Base-by-base conservation (phyloP, 1,140 invertebrate genomes). In the Anadara kagoshimensis region DNA sequence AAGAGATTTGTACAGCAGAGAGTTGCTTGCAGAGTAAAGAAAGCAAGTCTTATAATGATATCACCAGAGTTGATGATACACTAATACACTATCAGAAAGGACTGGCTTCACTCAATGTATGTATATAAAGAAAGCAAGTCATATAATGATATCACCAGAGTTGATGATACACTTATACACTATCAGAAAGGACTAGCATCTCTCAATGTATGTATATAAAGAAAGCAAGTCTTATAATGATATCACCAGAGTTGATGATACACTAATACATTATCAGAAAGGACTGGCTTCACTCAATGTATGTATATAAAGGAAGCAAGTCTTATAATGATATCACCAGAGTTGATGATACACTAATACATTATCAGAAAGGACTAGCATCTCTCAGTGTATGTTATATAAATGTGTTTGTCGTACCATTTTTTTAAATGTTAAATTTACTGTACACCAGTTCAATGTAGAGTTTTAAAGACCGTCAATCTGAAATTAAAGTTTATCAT, bases 261-360 rank as follows among this genome's bases (percentile, higher is more conserved):
- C 86, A n/a, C 68, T 88, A 8, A 76, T 83, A 20, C 78, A 86
- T 59, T 90, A 90, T 77, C 84, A 87, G 56, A 89, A 93, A 86
- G 93, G 93, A 14, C 90, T 94, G 44, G 92, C 93, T 10, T 91
- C 93, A 63, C 86, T 95, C 1, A 94, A 94, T 88, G 94, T 94
- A 86, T 53, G 70, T 29, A 59, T 41, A 16, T 58, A 5, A 29
- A n/a, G n/a, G n/a, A n/a, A n/a, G n/a, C n/a, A n/a, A n/a, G n/a
- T n/a, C n/a, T n/a, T n/a, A 74, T 16, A 56, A 49, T 22, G 76
- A 78, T 47, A 69, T 69, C 47, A 75, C 58, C 74, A 74, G 76
- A 24, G 64, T 86, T 58, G 78, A 81, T 12, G 76, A 86, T 20
- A 82, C 86, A n/a, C 68, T 88, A 8, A 76, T 83, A 20, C 78